Evolutionary conservation across 2,797 vertebrate species (phyloP).

Genomic region (Neopelma chrysocephalum): DNA sequence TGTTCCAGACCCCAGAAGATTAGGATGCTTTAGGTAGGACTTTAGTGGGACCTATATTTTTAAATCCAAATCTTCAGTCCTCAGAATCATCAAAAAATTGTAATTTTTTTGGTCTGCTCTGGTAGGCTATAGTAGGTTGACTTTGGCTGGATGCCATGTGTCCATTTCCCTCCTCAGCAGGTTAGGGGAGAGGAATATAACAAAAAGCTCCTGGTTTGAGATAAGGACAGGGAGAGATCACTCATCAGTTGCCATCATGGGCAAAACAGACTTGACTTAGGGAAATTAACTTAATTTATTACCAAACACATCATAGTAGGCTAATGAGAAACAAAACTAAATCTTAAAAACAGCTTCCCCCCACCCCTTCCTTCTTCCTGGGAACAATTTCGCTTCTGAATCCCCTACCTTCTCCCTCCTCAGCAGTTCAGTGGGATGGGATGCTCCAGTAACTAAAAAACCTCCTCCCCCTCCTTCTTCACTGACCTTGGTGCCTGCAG

Average conservation of each 20-base stretch:
- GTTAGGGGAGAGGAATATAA: background rate
- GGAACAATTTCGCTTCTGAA: background rate
- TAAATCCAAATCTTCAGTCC: background rate
- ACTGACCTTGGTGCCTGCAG: fast-evolving
- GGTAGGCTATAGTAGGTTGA: background rate
- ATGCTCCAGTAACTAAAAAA: background rate
- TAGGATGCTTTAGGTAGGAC: background rate
- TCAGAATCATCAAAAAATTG: background rate
- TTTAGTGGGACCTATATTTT: background rate
- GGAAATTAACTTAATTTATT: background rate
- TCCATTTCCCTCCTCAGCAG: background rate
- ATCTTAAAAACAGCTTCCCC: background rate
- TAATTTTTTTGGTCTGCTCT: background rate
- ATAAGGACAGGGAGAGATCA: background rate
- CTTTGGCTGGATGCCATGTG: background rate
- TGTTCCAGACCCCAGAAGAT: background rate
- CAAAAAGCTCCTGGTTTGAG: fast-evolving
- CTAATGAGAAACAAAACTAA: background rate
- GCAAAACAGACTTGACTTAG: fast-evolving
- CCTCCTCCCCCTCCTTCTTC: background rate
- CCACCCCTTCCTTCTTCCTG: background rate
- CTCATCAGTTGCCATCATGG: background rate
- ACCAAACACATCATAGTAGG: background rate
- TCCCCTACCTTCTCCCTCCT: background rate
- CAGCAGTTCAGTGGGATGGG: background rate